Base-by-base conservation (phyloP, 1,140 invertebrate genomes). In the Drosophila parvula region DNA sequence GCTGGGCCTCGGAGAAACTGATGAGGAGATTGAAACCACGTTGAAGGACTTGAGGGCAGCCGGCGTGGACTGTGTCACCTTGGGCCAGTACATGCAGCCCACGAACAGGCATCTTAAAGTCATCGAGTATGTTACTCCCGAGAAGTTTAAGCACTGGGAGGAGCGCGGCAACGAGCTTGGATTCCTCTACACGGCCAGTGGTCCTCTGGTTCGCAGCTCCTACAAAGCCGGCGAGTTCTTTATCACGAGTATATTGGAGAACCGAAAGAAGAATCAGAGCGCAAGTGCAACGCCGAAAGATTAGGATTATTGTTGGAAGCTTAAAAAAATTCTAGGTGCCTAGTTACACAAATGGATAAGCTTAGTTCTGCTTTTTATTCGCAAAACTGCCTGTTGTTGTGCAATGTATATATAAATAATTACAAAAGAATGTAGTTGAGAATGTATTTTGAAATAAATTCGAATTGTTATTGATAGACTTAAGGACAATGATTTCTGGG, bases 41-140 rank as follows among this genome's bases (percentile, higher is more conserved):
- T 94, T 99, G 94, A 94, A 94, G 93, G 97, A 98, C 93, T 92
- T 99, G 5, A 93, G 95, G 65, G 90, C 93, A 16, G 95, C 93
- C 36, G 96, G 95, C 30, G 98, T 99, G 0, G 98, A 99, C 91
- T 99, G 98, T 92, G 81, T 99, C 0, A 99, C 99, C 2, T 93
- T 99, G 8, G 99, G 99, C 0, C 99, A 99, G 92, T 99, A 99
- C 92, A 99, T 99, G 98, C 99, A 99, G 92, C 98, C 99, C 1
- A 99, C 98, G 4, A 99, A 99, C 91, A 94, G 95, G 53, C 99
- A 99, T 93, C 93, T 99, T 6, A 98, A 98, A 93, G 98, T 99
- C 0, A 96, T 97, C 53, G 98, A 99, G 92, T 99, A 99, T 93
- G 96, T 99, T 0, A 99, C 98, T 1, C 98, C 98, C 0, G 96